A percentile compares a stretch with the other conserved stretches of the same genome.
phyloP scores from a whole-genome alignment of 1,140 invertebrate species.

The Cepaea nemoralis region DNA sequence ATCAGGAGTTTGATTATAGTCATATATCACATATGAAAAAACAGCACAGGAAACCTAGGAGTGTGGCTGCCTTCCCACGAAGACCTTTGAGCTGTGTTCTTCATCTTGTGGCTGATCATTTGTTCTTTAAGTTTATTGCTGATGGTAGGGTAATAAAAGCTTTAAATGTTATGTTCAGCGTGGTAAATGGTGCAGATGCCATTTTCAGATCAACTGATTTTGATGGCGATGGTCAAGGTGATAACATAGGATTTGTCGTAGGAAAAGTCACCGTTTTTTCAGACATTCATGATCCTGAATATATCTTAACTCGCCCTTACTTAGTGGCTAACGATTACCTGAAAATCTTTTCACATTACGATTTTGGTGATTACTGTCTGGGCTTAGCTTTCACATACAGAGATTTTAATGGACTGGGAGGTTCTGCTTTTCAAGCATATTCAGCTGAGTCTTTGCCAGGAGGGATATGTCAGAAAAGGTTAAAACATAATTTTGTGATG shows the following conservation, averaged over 20 bases:
- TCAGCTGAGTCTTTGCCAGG: constrained; percentile 56
- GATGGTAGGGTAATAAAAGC: constrained; percentile 44
- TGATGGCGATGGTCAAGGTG: constrained; percentile 58
- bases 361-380: constrained; percentile 57
- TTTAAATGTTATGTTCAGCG: constrained; percentile 53
- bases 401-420: constrained; percentile 54
- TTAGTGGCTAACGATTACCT: constrained; percentile 52
- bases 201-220: constrained; percentile 63
- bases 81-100: constrained; percentile 46
- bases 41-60: not conserved
- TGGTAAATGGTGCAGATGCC: constrained; percentile 54
- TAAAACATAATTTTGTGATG: constrained; percentile 27
- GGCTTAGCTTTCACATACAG: constrained; percentile 59
- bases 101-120: constrained; percentile 59
- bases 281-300: constrained; percentile 29
- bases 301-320: constrained; percentile 43
- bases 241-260: constrained; percentile 64
- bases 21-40: not conserved
- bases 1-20: not conserved
- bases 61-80: not conserved
- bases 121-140: constrained; percentile 54
- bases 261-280: constrained; percentile 54
- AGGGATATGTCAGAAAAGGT: constrained; percentile 34
- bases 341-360: constrained; percentile 56
- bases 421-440: constrained; percentile 55